Evolutionary conservation across 2,797 vertebrate genomes (phyloP).

Genomic region (Macroramphosus scolopax): DNA sequence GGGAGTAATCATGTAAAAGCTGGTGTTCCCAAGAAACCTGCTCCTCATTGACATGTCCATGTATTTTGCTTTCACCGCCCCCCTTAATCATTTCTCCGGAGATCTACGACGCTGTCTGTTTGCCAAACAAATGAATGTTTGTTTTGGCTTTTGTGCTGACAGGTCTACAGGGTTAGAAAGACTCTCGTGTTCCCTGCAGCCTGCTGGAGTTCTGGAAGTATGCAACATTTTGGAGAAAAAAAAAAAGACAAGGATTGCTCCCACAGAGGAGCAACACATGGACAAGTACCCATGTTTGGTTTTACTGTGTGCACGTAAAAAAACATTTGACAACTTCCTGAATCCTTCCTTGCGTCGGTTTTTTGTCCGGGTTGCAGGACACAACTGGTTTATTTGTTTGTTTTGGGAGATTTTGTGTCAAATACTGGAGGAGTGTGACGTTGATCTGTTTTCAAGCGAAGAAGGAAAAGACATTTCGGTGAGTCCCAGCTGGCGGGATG

Average conservation of each 20-base stretch:
- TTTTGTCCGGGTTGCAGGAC: constrained; percentile 12
- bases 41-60: no score
- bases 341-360: constrained; percentile 33
- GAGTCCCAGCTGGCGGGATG: no score
- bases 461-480: background rate
- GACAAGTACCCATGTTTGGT: constrained; percentile 20
- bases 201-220: constrained; percentile 49
- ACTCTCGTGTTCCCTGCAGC: constrained; percentile 38
- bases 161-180: constrained; percentile 35
- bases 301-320: constrained; percentile 18
- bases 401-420: constrained; percentile 20
- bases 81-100: constrained; percentile 39
- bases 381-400: constrained; percentile 18
- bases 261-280: constrained; percentile 28
- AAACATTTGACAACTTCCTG: constrained; percentile 14
- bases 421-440: no score
- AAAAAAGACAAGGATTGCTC: constrained; percentile 11
- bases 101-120: constrained; percentile 45
- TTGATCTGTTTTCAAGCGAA: no score
- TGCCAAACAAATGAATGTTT: constrained; percentile 69
- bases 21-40: no score
- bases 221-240: constrained; percentile 33
- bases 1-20: background rate
- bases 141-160: constrained; percentile 65
- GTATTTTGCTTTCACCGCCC: background rate